Base-by-base conservation (phyloP, 2,797 vertebrate species). In the Melanotaenia maccullochi region DNA sequence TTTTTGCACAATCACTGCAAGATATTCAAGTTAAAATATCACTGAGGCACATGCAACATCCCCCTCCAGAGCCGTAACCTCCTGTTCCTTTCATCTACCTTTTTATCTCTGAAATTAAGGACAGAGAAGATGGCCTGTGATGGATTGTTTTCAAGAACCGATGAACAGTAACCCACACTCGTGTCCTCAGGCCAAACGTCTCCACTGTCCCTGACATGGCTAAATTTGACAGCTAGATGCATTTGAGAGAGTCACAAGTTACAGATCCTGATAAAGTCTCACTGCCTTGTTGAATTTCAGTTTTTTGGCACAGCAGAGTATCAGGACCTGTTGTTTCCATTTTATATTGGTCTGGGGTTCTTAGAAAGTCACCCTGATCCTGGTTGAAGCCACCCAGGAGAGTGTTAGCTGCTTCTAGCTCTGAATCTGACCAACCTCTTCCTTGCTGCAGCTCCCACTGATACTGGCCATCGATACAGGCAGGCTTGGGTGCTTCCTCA, bases 351-450 rank as follows among this genome's bases (percentile, higher is more conserved):
- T 49, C 20, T 49, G 7, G 7, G 20, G 60, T 56, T 64, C 18
- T 30, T 44, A 51, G 35, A 1, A 63, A 56, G n/a, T 40, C 51
- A 14, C 47, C n/a, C n/a, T 73, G 55, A 40, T 5, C 40, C 42
- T 33, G 2, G 16, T 59, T 36, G 25, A 84, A 81, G 25, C 38
- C 6, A 51, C 59, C 82, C 28, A 84, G 9, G 13, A 89, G 89
- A 11, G 71, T 85, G 28, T 85, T 22, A 0, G 86, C 89, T 0
- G 76, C 87, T 40, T 89, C 85, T 0, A 88, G 73, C 73, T 92
- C 90, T 0, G 0, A 1, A 0, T 75, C 68, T 0, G 90, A 87
- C 87, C 85, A 85, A 13, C 30, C 7, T 6, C 0, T 61, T 44
- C 30, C 59, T 18, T 14, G n/a, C 3, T 51, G 47, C n/a, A 22